These are phyloP conservation scores for Eueides isabella DNA, from an alignment of 1,140 invertebrate species.

Conservation along the genomic window DNA sequence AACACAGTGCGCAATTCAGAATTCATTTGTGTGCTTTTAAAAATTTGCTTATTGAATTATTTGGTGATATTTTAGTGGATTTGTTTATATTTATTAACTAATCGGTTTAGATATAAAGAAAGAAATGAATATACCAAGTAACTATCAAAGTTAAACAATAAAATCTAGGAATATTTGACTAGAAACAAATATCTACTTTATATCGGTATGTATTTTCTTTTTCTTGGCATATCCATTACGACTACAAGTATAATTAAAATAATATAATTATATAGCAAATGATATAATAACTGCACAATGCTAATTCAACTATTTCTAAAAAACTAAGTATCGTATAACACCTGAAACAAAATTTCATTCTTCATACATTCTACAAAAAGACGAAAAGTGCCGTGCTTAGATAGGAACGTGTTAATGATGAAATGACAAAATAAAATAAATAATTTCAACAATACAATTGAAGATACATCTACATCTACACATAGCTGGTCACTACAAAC, in stretches of 20 bases:
- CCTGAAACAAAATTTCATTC: not conserved
- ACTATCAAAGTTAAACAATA: not conserved
- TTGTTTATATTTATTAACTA: constrained; percentile 18
- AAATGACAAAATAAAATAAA: not conserved
- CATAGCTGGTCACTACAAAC: constrained; percentile 20
- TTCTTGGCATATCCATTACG: constrained; percentile 3
- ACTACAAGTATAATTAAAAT: constrained; percentile 12
- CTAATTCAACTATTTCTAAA: constrained; percentile 12
- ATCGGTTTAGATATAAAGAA: constrained; percentile 14
- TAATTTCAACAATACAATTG: not conserved
- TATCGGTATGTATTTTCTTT: not conserved
- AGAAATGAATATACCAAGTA: constrained; percentile 14
- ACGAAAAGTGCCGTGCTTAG: constrained; percentile 23
- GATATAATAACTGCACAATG: constrained; percentile 39
- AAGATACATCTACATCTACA: constrained; percentile 10
- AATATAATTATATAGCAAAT: constrained; percentile 37
- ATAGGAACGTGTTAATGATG: not conserved
- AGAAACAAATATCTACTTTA: not conserved
- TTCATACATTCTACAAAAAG: not conserved
- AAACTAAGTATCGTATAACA: constrained; percentile 14
- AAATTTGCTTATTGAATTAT: constrained; percentile 31
- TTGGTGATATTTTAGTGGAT: constrained; percentile 23
- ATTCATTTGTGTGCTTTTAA: constrained; percentile 37
- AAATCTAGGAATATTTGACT: constrained; percentile 18
- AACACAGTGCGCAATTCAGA: constrained; percentile 29